A percentile compares a stretch with the other conserved stretches of the same genome.
These are phyloP conservation scores for Neoascia interrupta DNA, from an alignment of 2,888 invertebrate species.

Conservation along the genomic window DNA sequence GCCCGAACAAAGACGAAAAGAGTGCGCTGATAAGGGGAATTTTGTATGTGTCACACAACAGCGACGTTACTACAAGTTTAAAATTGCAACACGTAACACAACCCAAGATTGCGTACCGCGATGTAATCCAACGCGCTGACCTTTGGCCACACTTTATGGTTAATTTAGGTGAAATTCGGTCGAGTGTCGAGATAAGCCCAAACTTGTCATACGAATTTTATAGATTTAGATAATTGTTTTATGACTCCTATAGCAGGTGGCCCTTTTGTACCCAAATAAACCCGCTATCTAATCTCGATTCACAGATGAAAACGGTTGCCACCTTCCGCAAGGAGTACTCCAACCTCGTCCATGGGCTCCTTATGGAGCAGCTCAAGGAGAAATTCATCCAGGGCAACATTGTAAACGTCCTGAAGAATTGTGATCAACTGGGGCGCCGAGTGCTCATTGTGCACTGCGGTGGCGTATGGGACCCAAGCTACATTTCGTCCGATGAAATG, in stretches of 20 bases:
- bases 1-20: not conserved
- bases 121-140: conserved; percentile 23
- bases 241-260: too few relatives aligned
- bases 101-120: conserved; percentile 19
- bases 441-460: conserved; percentile 88
- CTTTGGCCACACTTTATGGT: conserved; percentile 42
- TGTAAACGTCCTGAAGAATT: conserved; percentile 87
- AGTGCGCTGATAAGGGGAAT: not conserved
- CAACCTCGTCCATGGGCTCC: conserved; percentile 83
- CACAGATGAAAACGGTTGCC: conserved; percentile 87
- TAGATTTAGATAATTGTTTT: too few relatives aligned
- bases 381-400: conserved; percentile 87
- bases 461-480: conserved; percentile 88
- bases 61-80: conserved; percentile 37
- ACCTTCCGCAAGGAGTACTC: conserved; percentile 88
- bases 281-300: not conserved
- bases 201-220: conserved; percentile 3
- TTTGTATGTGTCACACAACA: too few relatives aligned
- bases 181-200: conserved; percentile 30
- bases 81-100: not conserved
- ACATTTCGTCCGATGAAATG: conserved; percentile 86
- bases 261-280: too few relatives aligned
- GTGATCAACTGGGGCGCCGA: conserved; percentile 88
- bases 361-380: conserved; percentile 85
- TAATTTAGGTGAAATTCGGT: not conserved